These are phyloP conservation scores for Batillaria attramentaria DNA, from an alignment of 1,140 invertebrate genomes.

Conservation along the genomic window DNA sequence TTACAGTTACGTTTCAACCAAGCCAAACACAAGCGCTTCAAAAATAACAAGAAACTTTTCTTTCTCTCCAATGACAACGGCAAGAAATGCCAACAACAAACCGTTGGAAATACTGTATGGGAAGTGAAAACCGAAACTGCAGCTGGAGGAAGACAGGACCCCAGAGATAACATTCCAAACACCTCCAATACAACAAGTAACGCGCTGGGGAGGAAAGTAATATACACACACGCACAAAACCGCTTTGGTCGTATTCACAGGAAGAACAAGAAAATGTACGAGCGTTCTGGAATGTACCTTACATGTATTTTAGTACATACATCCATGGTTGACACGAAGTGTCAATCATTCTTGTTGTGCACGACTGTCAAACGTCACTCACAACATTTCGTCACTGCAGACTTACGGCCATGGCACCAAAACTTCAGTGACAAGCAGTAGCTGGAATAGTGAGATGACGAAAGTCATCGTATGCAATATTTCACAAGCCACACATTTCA, in stretches of 20 bases:
- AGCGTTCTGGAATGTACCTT: not conserved
- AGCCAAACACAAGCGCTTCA: not conserved
- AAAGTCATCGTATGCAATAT: too few relatives aligned
- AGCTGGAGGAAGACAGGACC: constrained; percentile 1
- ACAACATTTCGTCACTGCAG: too few relatives aligned
- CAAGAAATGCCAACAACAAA: not conserved
- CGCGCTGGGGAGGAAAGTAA: not conserved
- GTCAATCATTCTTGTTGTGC: not conserved
- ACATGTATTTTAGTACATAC: not conserved
- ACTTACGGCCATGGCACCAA: too few relatives aligned
- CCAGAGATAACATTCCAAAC: not conserved
- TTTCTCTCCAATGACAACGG: not conserved
- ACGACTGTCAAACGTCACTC: too few relatives aligned
- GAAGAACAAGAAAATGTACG: not conserved
- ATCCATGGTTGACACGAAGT: not conserved
- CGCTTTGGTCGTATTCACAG: not conserved
- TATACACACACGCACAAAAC: not conserved
- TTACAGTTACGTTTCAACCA: too few relatives aligned
- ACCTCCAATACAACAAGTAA: not conserved
- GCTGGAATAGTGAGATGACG: too few relatives aligned
- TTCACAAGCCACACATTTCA: too few relatives aligned
- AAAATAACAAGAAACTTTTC: not conserved
- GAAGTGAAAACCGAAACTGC: not conserved
- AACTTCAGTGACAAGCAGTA: too few relatives aligned
- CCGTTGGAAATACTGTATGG: not conserved